phyloP scores from a whole-genome alignment of 30 jellyfish, hydroid and myxozoan species.

The Turritopsis rubra region DNA sequence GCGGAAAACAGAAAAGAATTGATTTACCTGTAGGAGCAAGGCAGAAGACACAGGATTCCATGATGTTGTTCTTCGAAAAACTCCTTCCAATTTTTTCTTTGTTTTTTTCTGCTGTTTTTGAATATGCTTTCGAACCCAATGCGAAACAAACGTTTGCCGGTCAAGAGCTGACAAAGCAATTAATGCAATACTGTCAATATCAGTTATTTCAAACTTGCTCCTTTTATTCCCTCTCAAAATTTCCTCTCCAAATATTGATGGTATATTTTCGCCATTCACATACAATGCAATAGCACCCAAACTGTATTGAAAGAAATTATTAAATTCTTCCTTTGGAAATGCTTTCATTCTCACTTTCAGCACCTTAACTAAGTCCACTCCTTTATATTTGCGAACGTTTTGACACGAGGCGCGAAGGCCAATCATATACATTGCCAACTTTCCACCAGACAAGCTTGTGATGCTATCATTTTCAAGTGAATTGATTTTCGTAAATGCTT shows the following conservation, averaged over 20 bases:
- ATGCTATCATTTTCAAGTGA: neutral
- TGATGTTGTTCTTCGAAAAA: neutral
- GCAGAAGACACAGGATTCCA: neutral
- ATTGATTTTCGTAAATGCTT: neutral
- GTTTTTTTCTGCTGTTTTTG: neutral
- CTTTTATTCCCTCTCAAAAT: neutral
- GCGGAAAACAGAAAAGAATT: neutral
- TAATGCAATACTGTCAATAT: neutral
- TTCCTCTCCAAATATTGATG: constrained; percentile 7
- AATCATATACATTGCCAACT: neutral
- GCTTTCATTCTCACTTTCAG: neutral
- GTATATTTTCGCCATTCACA: neutral
- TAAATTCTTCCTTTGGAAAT: neutral
- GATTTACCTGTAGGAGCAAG: neutral
- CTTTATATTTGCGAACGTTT: neutral
- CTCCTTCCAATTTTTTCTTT: neutral
- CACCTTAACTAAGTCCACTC: neutral
- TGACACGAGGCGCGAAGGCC: constrained; percentile 3
- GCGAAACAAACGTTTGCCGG: neutral
- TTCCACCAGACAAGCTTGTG: constrained; percentile 8
- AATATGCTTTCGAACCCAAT: constrained; percentile 17
- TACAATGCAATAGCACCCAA: constrained; percentile 12
- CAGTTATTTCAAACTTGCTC: neutral
- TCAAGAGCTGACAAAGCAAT: constrained; percentile 13
- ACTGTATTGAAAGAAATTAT: constrained; percentile 4